phyloP scores from a whole-genome alignment of 92 coral and sea anemone genomes.

The Umimayanthus chanpuru region DNA sequence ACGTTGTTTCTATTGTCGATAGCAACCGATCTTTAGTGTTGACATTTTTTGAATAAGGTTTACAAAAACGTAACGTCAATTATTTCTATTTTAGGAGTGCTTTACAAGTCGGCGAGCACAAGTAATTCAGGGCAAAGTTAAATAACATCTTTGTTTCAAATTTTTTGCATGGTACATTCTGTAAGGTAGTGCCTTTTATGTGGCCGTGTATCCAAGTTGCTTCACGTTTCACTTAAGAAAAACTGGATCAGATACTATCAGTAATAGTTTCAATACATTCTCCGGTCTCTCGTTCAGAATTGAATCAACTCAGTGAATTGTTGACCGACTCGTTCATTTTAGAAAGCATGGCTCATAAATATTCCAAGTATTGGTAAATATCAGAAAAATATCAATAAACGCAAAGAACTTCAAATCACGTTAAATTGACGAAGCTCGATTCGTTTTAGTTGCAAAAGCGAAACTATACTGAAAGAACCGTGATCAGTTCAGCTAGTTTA shows the following conservation, averaged over 20 bases:
- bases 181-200: neutral
- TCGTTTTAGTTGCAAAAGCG: neutral
- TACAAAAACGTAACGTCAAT: neutral
- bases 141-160: neutral
- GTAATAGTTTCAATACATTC: too few relatives aligned
- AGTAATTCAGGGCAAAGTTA: neutral
- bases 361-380: neutral
- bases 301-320: neutral
- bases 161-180: too few relatives aligned
- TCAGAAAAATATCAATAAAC: neutral
- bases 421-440: neutral
- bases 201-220: neutral
- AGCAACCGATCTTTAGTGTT: neutral
- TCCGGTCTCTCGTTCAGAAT: neutral
- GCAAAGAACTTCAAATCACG: neutral
- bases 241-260: too few relatives aligned
- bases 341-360: neutral
- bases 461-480: too few relatives aligned
- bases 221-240: too few relatives aligned
- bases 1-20: neutral
- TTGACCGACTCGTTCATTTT: neutral
- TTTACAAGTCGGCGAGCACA: neutral
- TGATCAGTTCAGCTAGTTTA: neutral
- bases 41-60: too few relatives aligned
- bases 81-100: neutral